A percentile compares a stretch with the other conserved stretches of the same genome.
These are phyloP conservation scores for Habroteleia sp. DNA, from an alignment of 2,888 invertebrate genomes.

Conservation along the genomic window DNA sequence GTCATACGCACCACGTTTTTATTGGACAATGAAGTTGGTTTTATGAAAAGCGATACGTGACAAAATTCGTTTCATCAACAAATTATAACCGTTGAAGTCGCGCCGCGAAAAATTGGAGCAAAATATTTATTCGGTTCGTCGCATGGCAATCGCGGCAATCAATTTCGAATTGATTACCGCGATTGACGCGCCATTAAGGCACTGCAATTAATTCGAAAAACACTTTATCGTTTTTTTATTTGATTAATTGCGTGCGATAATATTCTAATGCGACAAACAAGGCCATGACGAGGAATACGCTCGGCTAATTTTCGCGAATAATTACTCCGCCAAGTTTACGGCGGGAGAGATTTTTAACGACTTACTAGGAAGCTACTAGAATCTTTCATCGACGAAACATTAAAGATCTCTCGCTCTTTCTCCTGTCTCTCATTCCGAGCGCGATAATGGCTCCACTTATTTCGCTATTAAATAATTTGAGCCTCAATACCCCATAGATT, in stretches of 20 bases:
- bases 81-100: slow-evolving; percentile 1
- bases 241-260: slow-evolving; percentile 19
- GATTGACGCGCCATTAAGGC: slow-evolving; percentile 35
- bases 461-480: slow-evolving; percentile 63
- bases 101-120: slow-evolving; percentile 1
- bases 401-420: slow-evolving; percentile 48
- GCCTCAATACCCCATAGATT: slow-evolving; percentile 33
- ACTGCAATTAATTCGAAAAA: slow-evolving; percentile 15
- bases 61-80: slow-evolving; percentile 31
- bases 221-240: background rate
- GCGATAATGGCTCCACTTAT: slow-evolving; percentile 68
- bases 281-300: background rate
- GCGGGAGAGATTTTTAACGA: slow-evolving; percentile 25
- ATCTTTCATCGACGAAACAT: slow-evolving; percentile 61
- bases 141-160: slow-evolving; percentile 29
- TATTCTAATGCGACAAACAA: slow-evolving; percentile 20
- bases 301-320: slow-evolving; percentile 27
- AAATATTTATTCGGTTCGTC: slow-evolving; percentile 5
- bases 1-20: slow-evolving; percentile 53
- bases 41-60: slow-evolving; percentile 67
- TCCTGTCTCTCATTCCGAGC: slow-evolving; percentile 2
- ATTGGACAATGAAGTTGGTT: slow-evolving; percentile 69
- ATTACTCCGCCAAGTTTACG: slow-evolving; percentile 27
- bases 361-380: slow-evolving; percentile 45
- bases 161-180: slow-evolving; percentile 39